Conservation (phyloP, 2,113 vertebrate species). For the Melanostigma gelatinosum region DNA sequence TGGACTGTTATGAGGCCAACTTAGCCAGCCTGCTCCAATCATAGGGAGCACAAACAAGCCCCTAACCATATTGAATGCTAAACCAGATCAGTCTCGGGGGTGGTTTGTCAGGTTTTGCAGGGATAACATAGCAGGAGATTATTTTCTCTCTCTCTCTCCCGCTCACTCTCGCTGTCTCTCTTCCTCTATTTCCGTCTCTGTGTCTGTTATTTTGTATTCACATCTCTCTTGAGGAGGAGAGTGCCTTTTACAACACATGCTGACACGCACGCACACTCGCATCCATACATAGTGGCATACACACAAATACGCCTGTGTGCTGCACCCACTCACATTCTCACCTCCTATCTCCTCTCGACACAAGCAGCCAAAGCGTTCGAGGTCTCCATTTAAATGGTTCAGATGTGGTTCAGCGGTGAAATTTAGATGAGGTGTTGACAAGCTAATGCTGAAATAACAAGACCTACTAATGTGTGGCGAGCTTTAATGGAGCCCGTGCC, state of each 20-base stretch:
- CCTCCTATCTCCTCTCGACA: constrained; percentile 65
- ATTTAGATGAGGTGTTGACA: constrained; percentile 73
- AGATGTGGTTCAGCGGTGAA: constrained; percentile 62
- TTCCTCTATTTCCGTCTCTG: constrained; percentile 58
- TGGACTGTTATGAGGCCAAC: constrained; percentile 80
- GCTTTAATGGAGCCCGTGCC: constrained; percentile 64
- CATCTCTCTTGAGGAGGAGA: constrained; percentile 72
- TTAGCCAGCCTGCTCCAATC: constrained; percentile 77
- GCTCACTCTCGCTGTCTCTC: constrained; percentile 39
- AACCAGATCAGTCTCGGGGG: constrained; percentile 80
- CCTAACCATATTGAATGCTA: constrained; percentile 76
- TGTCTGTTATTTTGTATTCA: constrained; percentile 76
- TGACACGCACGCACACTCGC: constrained; percentile 53
- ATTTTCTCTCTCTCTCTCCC: constrained; percentile 59
- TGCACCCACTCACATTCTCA: constrained; percentile 67
- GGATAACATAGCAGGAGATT: constrained; percentile 83
- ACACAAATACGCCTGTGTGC: constrained; percentile 63
- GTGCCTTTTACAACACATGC: constrained; percentile 68
- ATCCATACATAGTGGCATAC: constrained; percentile 52
- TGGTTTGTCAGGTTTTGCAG: constrained; percentile 81
- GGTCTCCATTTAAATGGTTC: constrained; percentile 66
- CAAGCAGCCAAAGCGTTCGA: constrained; percentile 61
- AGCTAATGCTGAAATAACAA: constrained; percentile 73
- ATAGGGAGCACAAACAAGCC: constrained; percentile 77
- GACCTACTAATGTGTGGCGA: constrained; percentile 63